Evolutionary conservation across 2,797 vertebrate genomes (phyloP).

Genomic region (Peromyscus nudipes): DNA sequence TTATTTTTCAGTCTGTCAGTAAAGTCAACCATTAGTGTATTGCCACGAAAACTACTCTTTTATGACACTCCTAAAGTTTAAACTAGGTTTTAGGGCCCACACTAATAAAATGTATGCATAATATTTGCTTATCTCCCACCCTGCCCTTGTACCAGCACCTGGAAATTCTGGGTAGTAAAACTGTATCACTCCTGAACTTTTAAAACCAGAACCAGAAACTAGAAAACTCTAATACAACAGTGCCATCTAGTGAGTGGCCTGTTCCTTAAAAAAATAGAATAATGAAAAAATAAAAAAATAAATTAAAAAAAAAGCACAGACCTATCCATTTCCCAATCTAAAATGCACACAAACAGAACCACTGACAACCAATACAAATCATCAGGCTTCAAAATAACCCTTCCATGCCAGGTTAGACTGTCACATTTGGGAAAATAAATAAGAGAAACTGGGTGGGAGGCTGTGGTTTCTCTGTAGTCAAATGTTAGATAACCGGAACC

Average conservation of each 20-base stretch:
- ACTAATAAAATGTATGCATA: slow-evolving; percentile 51
- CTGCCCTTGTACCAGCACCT: slow-evolving; percentile 20
- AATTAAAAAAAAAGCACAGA: background rate
- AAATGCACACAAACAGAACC: background rate
- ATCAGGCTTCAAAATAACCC: background rate
- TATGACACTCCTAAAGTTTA: slow-evolving; percentile 47
- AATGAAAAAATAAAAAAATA: background rate
- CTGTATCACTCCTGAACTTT: background rate
- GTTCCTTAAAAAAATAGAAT: background rate
- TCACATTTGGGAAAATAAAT: background rate
- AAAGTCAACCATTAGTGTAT: background rate
- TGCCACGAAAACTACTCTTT: slow-evolving; percentile 48
- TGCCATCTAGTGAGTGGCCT: slow-evolving; percentile 81
- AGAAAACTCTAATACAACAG: slow-evolving; percentile 75
- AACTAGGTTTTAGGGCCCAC: slow-evolving; percentile 49
- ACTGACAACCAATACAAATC: background rate
- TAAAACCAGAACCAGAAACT: background rate
- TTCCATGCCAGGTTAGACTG: background rate
- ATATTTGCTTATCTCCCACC: slow-evolving; percentile 61
- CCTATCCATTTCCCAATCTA: background rate
- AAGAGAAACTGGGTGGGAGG: slow-evolving; percentile 53
- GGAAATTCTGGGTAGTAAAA: slow-evolving; percentile 46
- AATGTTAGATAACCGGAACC: background rate
- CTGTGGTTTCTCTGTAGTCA: background rate
- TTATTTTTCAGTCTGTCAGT: slow-evolving; percentile 53